Evolutionary conservation across 2,113 vertebrate species (phyloP), one percentile per base, ranked within the genome.

Genomic region (Australoheros scitulus): DNA sequence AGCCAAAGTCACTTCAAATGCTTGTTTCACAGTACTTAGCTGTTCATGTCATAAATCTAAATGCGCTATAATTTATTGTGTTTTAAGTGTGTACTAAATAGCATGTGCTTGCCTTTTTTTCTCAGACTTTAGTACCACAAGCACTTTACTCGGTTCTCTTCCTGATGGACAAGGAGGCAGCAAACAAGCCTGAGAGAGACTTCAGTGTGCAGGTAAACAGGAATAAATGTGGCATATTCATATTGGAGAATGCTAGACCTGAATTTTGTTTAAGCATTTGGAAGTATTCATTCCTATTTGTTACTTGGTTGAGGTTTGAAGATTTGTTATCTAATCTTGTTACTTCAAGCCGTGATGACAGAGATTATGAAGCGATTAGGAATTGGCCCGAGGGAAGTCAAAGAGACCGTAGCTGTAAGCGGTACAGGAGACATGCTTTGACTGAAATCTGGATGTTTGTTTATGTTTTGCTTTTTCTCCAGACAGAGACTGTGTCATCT

Each of bases 401-500:
- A 52, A 52, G 47, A 17, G 17, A 50, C 5, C 15, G 14, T 50
- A 50, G 47, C 47, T 34, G 52, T 8, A 34, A 34, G 47, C 26
- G 7, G 47, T 1, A 52, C 50, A 63, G 11, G 24, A 52, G 29
- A 22, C 9, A 47, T 64, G 7, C 34, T 57, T 65, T 76, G n/a
- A 52, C 55, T 43, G 32, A 81, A 32, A 43, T 3, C 20, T 47
- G 24, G 14, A 13, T 60, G 55, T 77, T 77, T 79, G 18, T 78
- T 77, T 17, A 2, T 57, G 6, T 36, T 64, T 85, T 75, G 81
- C n/a, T 76, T 57, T 72, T 80, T 22, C 70, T 47, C 83, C 93
- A 97, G 96, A 96, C 88, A 80, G 96, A 97, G 88, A 91, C 95
- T 0, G 76, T 97, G 80, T 95, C 95, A 1, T 97, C 96, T 57